Percentiles rank a stretch among this genome's conserved stretches.
phyloP scores from a whole-genome alignment of 2,113 vertebrate genomes.

The Oreochromis niloticus region DNA sequence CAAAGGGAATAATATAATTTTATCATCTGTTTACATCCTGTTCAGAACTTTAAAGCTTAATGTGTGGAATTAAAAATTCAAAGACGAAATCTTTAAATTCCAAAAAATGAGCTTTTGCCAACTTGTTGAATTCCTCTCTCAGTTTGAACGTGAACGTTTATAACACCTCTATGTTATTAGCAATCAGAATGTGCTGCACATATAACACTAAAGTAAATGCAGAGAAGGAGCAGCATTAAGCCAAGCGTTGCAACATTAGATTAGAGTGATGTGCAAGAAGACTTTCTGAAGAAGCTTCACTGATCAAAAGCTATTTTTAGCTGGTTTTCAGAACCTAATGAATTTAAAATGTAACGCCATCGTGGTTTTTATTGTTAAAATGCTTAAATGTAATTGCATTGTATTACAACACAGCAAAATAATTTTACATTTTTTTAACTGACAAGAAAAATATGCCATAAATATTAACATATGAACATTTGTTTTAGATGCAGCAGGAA shows the following conservation, averaged over 20 bases:
- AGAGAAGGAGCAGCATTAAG: neutral
- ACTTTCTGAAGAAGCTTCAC: neutral
- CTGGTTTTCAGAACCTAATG: neutral
- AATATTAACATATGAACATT: neutral
- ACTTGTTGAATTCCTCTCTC: neutral
- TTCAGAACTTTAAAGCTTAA: neutral
- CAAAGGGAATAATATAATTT: accelerated
- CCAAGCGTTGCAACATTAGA: neutral
- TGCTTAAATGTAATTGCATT: accelerated
- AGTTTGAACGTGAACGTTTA: neutral
- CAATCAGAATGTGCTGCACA: neutral
- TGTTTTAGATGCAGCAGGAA: neutral
- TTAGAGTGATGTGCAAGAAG: neutral
- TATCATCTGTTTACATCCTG: neutral
- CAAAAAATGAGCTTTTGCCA: neutral
- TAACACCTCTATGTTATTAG: neutral
- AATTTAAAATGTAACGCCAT: neutral
- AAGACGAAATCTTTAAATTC: neutral
- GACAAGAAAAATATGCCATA: neutral
- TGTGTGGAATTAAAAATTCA: neutral
- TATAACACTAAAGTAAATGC: neutral
- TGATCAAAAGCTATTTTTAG: neutral
- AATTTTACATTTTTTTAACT: neutral
- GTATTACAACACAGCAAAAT: neutral
- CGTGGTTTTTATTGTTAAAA: neutral